Conservation (phyloP, 2,797 vertebrate genomes). For the Potorous gilbertii region DNA sequence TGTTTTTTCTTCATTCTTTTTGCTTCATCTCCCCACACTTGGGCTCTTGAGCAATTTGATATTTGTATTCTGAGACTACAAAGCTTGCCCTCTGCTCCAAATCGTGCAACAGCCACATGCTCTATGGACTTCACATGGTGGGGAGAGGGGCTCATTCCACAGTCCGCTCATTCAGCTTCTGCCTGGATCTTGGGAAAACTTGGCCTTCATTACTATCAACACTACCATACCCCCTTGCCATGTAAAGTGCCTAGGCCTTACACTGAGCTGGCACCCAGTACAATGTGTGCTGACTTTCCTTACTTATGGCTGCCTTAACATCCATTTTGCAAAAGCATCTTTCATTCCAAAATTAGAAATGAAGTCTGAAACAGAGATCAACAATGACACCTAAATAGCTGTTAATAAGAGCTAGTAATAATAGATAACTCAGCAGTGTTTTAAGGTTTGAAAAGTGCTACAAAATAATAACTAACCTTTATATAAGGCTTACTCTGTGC, state of each 20-base stretch:
- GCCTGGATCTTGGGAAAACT: not conserved
- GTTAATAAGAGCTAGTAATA: not conserved
- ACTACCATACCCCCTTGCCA: not conserved
- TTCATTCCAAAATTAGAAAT: not conserved
- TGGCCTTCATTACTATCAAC: not conserved
- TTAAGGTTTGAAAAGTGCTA: not conserved
- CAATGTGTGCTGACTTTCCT: not conserved
- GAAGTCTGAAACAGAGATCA: not conserved
- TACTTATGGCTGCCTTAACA: not conserved
- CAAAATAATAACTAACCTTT: not conserved
- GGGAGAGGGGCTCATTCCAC: not conserved
- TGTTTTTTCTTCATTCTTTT: not conserved
- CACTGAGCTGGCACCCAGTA: not conserved
- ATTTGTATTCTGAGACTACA: not conserved
- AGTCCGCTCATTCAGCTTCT: not conserved
- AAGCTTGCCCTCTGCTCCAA: not conserved
- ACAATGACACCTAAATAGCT: not conserved
- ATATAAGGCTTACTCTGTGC: not conserved
- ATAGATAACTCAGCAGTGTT: not conserved
- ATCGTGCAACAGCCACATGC: not conserved
- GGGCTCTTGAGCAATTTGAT: not conserved
- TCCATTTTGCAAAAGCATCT: not conserved
- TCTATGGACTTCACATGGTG: not conserved
- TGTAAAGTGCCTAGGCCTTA: not conserved
- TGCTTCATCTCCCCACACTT: not conserved